phyloP scores from a whole-genome alignment of 2,888 invertebrate genomes.

The Tanypteryx hageni region DNA sequence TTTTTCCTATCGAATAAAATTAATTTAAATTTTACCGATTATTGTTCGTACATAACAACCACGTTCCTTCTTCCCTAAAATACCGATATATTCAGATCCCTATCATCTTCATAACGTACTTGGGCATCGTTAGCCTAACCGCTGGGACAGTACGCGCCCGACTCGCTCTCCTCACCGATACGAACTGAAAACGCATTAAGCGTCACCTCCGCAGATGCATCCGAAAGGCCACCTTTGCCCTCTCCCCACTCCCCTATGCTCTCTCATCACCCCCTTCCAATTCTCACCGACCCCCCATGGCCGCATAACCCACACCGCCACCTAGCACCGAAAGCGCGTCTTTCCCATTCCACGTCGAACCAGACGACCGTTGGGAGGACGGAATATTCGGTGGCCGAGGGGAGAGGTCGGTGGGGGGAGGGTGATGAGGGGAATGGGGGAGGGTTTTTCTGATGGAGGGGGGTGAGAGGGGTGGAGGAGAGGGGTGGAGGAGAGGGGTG shows the following conservation, averaged over 20 bases:
- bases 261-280: neutral
- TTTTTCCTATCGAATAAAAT: neutral
- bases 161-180: neutral
- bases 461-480: neutral
- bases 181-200: neutral
- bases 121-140: neutral
- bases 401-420: neutral
- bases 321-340: neutral
- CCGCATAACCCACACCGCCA: neutral
- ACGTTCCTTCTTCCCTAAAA: no score
- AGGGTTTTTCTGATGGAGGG: neutral
- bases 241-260: neutral
- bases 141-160: neutral
- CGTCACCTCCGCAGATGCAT: conserved; percentile 33
- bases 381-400: neutral
- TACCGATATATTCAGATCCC: neutral
- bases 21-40: neutral
- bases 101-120: neutral
- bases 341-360: neutral
- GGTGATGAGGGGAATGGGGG: neutral
- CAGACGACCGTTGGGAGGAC: conserved; percentile 24
- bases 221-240: neutral
- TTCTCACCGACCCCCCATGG: neutral
- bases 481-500: neutral
- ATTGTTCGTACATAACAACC: neutral